Conservation (phyloP, 2,888 invertebrate species). For the Limnephilus marmoratus region DNA sequence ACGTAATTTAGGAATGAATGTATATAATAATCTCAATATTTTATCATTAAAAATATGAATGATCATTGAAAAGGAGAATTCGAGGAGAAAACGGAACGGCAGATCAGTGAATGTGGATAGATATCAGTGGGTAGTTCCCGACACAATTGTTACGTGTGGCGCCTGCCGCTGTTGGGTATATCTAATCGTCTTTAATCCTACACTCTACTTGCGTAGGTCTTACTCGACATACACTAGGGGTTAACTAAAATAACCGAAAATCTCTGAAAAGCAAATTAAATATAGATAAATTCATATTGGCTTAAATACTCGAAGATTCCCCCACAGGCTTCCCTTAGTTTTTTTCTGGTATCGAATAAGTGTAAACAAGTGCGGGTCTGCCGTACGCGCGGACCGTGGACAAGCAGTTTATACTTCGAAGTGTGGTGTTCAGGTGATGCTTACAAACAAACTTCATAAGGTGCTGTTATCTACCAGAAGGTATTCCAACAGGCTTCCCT, state of each 20-base stretch:
- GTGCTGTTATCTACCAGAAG: too few species aligned
- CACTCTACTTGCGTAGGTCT: neutral
- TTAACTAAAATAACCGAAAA: neutral
- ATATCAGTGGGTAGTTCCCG: neutral
- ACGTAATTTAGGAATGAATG: constrained; percentile 31
- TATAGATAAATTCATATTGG: neutral
- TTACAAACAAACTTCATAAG: neutral
- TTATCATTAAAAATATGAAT: constrained; percentile 23
- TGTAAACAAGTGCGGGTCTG: neutral
- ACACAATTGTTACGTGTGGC: neutral
- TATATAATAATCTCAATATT: constrained; percentile 40
- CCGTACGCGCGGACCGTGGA: neutral
- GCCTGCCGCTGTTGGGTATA: neutral
- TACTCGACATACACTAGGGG: neutral
- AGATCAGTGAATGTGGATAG: constrained; percentile 14
- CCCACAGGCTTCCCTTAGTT: neutral
- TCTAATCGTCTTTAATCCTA: constrained; percentile 6
- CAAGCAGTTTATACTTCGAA: neutral
- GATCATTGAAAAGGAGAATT: neutral
- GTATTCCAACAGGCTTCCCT: too few species aligned
- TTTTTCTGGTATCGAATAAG: neutral
- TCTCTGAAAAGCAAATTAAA: neutral
- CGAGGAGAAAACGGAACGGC: neutral
- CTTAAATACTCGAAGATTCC: neutral
- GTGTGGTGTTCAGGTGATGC: constrained; percentile 11